Percentiles rank a stretch among this genome's conserved stretches.
Conservation (phyloP, 2,888 invertebrate species). For the Electrophaes corylata region DNA sequence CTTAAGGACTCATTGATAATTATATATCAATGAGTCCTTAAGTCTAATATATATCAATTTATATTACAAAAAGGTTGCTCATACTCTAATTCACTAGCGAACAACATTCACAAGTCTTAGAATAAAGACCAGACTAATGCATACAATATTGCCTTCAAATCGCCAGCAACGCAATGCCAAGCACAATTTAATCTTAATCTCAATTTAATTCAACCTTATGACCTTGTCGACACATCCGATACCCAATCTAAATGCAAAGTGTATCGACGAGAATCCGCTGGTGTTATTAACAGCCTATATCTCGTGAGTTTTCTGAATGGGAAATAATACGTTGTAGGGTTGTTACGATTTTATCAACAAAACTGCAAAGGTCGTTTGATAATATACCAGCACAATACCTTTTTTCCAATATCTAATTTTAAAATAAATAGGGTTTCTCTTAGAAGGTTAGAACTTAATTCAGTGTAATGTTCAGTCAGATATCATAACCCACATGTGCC, state of each 20-base stretch:
- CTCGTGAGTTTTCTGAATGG: conserved; percentile 63
- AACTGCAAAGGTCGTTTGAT: background rate
- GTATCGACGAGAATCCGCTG: conserved; percentile 49
- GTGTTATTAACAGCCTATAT: conserved; percentile 72
- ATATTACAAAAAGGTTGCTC: background rate
- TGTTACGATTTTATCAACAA: conserved; percentile 12
- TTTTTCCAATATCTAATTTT: too few relatives aligned
- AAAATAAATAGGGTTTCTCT: too few relatives aligned
- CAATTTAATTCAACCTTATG: conserved; percentile 26
- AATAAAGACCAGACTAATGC: conserved; percentile 17
- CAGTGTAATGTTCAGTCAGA: too few relatives aligned
- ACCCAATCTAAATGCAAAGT: conserved; percentile 44
- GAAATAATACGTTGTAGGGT: conserved; percentile 53
- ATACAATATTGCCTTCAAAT: conserved; percentile 8
- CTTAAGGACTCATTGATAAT: background rate
- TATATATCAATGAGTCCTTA: too few relatives aligned
- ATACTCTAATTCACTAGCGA: background rate
- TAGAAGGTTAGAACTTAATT: too few relatives aligned
- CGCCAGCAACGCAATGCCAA: conserved; percentile 21
- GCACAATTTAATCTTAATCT: too few relatives aligned
- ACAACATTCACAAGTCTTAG: conserved; percentile 4
- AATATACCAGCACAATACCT: too few relatives aligned
- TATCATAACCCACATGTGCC: too few relatives aligned
- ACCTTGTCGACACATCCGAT: conserved; percentile 33
- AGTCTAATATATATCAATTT: too few relatives aligned